These are phyloP conservation scores for Oplegnathus fasciatus DNA, from an alignment of 2,113 vertebrate species.

Conservation along the genomic window DNA sequence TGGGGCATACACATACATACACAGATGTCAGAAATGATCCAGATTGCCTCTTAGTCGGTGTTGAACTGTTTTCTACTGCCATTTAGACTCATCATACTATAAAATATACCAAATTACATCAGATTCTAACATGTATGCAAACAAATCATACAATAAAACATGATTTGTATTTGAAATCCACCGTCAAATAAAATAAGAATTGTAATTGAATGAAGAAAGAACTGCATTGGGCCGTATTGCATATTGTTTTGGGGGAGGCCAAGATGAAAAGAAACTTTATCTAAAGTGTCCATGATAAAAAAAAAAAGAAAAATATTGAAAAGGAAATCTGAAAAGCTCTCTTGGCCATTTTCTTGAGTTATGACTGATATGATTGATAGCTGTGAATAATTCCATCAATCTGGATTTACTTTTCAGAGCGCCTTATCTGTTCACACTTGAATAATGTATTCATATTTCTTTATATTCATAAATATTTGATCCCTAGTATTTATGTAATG, in stretches of 20 bases:
- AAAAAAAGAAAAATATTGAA: neutral
- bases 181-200: too few species aligned
- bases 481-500: neutral
- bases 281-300: neutral
- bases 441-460: neutral
- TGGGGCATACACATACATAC: too few species aligned
- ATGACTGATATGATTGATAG: neutral
- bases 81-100: neutral
- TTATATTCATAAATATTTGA: neutral
- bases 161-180: neutral
- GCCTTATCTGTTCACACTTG: neutral
- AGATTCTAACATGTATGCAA: neutral
- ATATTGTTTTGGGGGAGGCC: neutral
- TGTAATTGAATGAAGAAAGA: neutral
- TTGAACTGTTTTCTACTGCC: neutral
- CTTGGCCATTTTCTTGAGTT: neutral
- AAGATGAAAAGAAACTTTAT: neutral
- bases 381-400: neutral
- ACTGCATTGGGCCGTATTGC: neutral
- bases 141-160: neutral
- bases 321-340: neutral
- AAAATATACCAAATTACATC: neutral
- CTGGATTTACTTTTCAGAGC: neutral
- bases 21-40: neutral
- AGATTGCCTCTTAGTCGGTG: neutral